Evolutionary conservation across 2,888 invertebrate species (phyloP).

Genomic region (Latrodectus elegans): DNA sequence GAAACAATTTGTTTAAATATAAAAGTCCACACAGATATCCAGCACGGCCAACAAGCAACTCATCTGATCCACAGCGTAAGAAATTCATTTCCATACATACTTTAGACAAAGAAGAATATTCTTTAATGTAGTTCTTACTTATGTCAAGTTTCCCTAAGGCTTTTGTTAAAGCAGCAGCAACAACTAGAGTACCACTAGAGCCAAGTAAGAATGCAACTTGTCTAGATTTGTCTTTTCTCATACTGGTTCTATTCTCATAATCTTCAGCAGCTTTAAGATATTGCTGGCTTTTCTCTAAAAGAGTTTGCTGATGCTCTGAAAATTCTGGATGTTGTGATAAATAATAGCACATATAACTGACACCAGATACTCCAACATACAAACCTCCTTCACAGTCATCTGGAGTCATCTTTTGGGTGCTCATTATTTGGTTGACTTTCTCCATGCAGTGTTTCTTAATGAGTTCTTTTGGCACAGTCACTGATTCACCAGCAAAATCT

Average conservation of each 20-base stretch:
- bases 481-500: conserved; percentile 39
- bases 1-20: conserved; percentile 79
- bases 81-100: conserved; percentile 77
- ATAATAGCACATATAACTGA: conserved; percentile 85
- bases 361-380: conserved; percentile 83
- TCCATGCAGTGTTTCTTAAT: conserved; percentile 22
- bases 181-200: conserved; percentile 84
- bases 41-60: conserved; percentile 88
- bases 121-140: conserved; percentile 73
- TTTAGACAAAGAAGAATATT: conserved; percentile 76
- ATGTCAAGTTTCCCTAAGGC: conserved; percentile 77
- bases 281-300: conserved; percentile 79
- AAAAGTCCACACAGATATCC: conserved; percentile 87
- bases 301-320: conserved; percentile 72
- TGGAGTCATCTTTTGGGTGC: conserved; percentile 9
- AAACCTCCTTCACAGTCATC: conserved; percentile 79
- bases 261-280: conserved; percentile 81
- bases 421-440: conserved; percentile 31
- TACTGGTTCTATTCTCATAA: conserved; percentile 75
- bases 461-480: conserved; percentile 21
- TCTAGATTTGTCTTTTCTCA: conserved; percentile 77
- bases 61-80: conserved; percentile 80
- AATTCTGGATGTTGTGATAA: conserved; percentile 79
- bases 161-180: conserved; percentile 77
- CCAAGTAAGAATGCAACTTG: conserved; percentile 86